Base-by-base conservation (phyloP, 1,140 invertebrate genomes). In the Araneus ventricosus region DNA sequence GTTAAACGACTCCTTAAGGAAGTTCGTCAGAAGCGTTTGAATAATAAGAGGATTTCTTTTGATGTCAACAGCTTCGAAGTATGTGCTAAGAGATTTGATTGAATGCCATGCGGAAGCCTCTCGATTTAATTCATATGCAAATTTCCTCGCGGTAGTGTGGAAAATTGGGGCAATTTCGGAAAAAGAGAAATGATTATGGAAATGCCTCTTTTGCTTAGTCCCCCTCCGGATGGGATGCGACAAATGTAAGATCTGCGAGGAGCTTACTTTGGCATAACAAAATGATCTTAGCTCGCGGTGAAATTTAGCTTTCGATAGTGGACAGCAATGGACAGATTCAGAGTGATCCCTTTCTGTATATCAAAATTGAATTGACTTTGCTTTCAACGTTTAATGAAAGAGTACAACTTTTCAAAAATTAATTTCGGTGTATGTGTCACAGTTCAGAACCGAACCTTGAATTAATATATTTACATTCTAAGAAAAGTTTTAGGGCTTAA, bases 71-170 rank as follows among this genome's bases (percentile, higher is more conserved):
- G 86, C 37, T 34, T 27, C 34, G 52, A 45, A 41, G 37, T 70
- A 34, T 27, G 61, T 41, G 37, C 37, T 41, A 45, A 70, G 37
- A 67, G 63, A 88, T 87, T 87, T 87, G 85, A 87, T 87, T 87
- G 39, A 57, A 87, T 70, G 86, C 27, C 27, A 17, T 8, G 59
- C 45, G 39, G 86, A 88, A 67, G 34, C 39, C 24, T 70, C 34
- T 41, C 14, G 63, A 88, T 70, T 37, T 88, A 45, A 88, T 88
- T 88, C 86, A 88, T 41, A 88, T 88, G 86, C 86, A 88, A 88
- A 88, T 88, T 70, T 88, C n/a, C 63, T 88, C 39, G 30, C 63
- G 61, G 27, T 10, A 22, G 59, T 39, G 75, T n/a, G 17, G 37
- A 88, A 88, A 63, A 41, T 22, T 39, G 34, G 17, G 70, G 24